Conservation (phyloP, 2,888 invertebrate species). For the Thalpophila matura region DNA sequence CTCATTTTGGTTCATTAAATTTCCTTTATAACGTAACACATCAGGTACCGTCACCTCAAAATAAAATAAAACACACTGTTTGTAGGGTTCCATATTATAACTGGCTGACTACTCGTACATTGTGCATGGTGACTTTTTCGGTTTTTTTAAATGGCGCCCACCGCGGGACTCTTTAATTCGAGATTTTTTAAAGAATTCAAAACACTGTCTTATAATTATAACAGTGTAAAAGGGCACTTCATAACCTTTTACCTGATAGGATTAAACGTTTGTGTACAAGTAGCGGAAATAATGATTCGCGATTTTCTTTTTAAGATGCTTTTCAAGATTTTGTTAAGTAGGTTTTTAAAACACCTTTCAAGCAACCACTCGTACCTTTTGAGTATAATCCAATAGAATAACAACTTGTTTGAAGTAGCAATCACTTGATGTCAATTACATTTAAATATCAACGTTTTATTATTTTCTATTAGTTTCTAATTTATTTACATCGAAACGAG, state of each 20-base stretch:
- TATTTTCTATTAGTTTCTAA: neutral
- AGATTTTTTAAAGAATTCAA: conserved; percentile 6
- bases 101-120: no score
- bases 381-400: neutral
- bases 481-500: neutral
- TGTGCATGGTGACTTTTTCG: no score
- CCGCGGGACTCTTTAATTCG: conserved; percentile 16
- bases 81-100: no score
- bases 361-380: neutral
- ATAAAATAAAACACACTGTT: no score
- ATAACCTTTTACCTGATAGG: conserved; percentile 12
- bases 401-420: neutral
- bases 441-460: neutral
- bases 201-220: neutral
- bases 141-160: conserved; percentile 38
- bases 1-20: conserved; percentile 13
- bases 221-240: conserved; percentile 12
- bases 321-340: conserved; percentile 5
- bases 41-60: neutral
- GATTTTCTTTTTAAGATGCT: conserved; percentile 19
- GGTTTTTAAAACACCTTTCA: conserved; percentile 9
- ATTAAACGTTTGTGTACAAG: conserved; percentile 25
- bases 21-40: neutral
- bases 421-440: neutral
- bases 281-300: conserved; percentile 39